phyloP scores from a whole-genome alignment of 2,888 invertebrate species.

The Smittia sp. region DNA sequence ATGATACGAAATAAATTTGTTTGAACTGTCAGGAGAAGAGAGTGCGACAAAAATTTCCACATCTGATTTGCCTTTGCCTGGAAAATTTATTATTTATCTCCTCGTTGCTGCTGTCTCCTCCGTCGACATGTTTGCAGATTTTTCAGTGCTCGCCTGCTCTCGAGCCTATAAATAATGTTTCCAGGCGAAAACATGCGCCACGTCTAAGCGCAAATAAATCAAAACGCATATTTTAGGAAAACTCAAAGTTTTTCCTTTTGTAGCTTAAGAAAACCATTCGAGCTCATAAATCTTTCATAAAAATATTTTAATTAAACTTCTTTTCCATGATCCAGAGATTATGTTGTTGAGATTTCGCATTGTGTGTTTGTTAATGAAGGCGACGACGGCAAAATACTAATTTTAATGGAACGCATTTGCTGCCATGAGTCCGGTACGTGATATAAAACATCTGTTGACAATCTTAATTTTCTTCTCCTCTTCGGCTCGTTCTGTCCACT shows the following conservation, averaged over 20 bases:
- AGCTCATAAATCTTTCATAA: conserved; percentile 39
- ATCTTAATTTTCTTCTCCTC: conserved; percentile 27
- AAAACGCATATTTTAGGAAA: conserved; percentile 24
- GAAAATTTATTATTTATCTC: background rate
- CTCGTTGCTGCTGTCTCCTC: background rate
- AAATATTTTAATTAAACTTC: conserved; percentile 41
- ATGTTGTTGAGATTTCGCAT: conserved; percentile 30
- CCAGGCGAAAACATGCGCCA: background rate
- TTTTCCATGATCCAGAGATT: conserved; percentile 31
- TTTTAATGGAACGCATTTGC: conserved; percentile 34
- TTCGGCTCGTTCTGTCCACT: background rate
- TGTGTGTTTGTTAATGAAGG: background rate
- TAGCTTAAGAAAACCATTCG: conserved; percentile 5
- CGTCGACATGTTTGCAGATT: conserved; percentile 5
- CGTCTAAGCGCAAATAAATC: conserved; percentile 39
- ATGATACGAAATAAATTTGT: conserved; percentile 41
- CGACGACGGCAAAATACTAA: conserved; percentile 6
- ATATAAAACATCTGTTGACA: conserved; percentile 42
- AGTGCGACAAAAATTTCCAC: background rate
- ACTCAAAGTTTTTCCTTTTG: conserved; percentile 1
- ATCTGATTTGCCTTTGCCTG: conserved; percentile 13
- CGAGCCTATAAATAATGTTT: conserved; percentile 4
- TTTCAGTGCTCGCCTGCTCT: background rate
- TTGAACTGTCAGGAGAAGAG: conserved; percentile 22
- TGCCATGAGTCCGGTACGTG: conserved; percentile 35